phyloP scores from a whole-genome alignment of 2,797 vertebrate genomes.

The Phrynocephalus forsythii region DNA sequence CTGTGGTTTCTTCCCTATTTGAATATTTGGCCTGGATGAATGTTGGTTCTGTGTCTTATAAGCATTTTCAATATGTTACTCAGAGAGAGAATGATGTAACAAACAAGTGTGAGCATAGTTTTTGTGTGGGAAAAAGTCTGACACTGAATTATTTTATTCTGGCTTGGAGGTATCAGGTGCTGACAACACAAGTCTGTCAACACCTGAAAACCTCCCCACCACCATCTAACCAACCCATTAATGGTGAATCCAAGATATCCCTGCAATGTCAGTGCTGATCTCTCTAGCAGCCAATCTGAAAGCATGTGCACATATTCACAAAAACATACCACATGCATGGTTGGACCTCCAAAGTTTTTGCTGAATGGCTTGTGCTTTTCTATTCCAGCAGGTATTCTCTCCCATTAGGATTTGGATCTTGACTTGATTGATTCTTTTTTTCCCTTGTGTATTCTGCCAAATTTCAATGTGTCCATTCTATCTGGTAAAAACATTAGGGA shows the following conservation, averaged over 20 bases:
- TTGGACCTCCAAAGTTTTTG: slow-evolving; percentile 37
- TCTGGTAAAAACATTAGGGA: slow-evolving; percentile 42
- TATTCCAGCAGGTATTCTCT: slow-evolving; percentile 41
- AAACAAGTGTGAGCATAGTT: neutral
- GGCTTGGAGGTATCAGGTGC: slow-evolving; percentile 9
- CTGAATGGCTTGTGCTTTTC: neutral
- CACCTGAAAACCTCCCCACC: slow-evolving; percentile 14
- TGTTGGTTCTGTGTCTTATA: slow-evolving; percentile 36
- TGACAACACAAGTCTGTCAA: neutral
- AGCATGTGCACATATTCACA: neutral
- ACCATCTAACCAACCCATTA: neutral
- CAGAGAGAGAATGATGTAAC: slow-evolving; percentile 18
- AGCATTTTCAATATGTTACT: neutral
- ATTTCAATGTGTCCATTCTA: slow-evolving; percentile 34
- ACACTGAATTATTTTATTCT: neutral
- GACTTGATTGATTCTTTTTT: neutral
- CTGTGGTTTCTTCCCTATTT: slow-evolving; percentile 40
- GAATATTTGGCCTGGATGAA: slow-evolving; percentile 7
- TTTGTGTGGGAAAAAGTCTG: neutral
- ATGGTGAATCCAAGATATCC: slow-evolving; percentile 17
- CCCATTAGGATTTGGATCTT: neutral
- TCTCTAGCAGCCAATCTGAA: slow-evolving; percentile 9
- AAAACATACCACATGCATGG: slow-evolving; percentile 2
- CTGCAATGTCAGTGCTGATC: slow-evolving; percentile 6
- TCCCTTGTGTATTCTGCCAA: slow-evolving; percentile 16